These are phyloP conservation scores for Ptilodon capucinus DNA, from an alignment of 2,888 invertebrate species.

Conservation along the genomic window DNA sequence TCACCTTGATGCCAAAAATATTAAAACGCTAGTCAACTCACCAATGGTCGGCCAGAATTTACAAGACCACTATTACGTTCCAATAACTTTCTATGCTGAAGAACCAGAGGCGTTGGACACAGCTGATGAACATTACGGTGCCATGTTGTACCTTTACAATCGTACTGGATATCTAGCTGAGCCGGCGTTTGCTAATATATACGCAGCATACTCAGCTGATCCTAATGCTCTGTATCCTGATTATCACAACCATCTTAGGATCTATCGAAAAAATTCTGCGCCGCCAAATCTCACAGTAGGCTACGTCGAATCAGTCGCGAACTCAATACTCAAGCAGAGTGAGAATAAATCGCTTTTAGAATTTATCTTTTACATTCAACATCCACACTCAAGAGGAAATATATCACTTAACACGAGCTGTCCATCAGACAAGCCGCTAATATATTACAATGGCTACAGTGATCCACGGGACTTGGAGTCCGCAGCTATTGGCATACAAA, in stretches of 20 bases:
- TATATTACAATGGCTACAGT: not conserved
- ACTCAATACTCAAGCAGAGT: no score
- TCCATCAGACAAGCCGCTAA: not conserved
- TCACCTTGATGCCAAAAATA: constrained; percentile 37
- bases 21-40: constrained; percentile 38
- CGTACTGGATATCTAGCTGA: no score
- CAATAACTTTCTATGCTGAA: not conserved
- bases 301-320: no score
- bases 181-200: no score
- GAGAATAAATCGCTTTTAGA: no score
- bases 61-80: constrained; percentile 36
- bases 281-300: no score
- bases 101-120: not conserved
- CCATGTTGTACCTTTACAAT: no score
- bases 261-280: no score
- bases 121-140: not conserved
- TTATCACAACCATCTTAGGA: no score
- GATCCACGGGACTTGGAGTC: not conserved
- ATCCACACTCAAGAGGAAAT: not conserved
- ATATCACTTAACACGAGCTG: not conserved
- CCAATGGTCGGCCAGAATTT: constrained; percentile 46
- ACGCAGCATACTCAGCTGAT: no score
- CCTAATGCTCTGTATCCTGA: no score
- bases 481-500: not conserved
- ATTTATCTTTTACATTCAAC: no score